Evolutionary conservation across 1,140 invertebrate genomes (phyloP).

Genomic region (Meloidogyne exigua): DNA sequence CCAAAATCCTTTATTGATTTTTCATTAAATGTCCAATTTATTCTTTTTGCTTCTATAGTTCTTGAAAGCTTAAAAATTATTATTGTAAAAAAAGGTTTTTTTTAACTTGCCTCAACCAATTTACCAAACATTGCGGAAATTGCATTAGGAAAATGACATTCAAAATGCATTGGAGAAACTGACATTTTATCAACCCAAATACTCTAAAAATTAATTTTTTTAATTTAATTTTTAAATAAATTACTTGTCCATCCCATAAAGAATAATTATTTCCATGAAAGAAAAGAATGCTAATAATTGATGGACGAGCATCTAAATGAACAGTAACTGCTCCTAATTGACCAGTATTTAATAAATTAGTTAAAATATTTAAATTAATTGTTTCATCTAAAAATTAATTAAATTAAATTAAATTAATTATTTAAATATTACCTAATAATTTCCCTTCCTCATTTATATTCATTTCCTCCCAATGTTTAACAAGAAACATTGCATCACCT

Average conservation of each 20-base stretch:
- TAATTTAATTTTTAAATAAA: neutral
- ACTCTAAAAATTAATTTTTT: neutral
- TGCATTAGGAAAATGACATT: slow-evolving; percentile 1
- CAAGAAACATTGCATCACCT: neutral
- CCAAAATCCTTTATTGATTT: neutral
- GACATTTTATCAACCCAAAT: neutral
- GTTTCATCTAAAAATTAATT: neutral
- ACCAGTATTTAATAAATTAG: neutral
- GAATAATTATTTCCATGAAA: slow-evolving; percentile 3
- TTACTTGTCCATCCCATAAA: slow-evolving; percentile 4
- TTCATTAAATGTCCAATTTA: slow-evolving; percentile 1
- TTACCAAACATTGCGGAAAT: neutral
- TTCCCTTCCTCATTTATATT: neutral
- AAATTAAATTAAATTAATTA: too few species aligned
- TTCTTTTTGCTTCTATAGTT: neutral
- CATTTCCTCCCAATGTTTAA: neutral
- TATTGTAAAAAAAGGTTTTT: neutral
- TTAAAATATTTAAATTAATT: neutral
- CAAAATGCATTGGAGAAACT: neutral
- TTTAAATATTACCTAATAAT: too few species aligned
- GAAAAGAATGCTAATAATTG: neutral
- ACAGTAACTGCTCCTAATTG: neutral
- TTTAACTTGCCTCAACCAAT: neutral
- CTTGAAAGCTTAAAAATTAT: neutral
- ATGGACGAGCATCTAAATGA: neutral